These are phyloP conservation scores for Caradrina clavipalpis DNA, from an alignment of 2,888 invertebrate genomes.

Conservation along the genomic window DNA sequence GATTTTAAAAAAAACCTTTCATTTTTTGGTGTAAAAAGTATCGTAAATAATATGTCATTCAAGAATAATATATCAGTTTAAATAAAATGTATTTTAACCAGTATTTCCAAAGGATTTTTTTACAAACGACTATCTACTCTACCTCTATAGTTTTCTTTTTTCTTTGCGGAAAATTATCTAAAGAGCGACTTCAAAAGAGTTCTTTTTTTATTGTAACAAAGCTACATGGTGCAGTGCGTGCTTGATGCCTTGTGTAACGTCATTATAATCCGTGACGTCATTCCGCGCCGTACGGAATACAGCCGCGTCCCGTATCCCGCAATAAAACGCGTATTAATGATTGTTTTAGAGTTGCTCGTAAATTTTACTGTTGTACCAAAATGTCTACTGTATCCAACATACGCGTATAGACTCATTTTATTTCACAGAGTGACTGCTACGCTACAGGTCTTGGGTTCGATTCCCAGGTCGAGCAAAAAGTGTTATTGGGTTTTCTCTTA, in stretches of 20 bases:
- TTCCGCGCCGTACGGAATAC: slow-evolving; percentile 58
- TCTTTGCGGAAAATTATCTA: no score
- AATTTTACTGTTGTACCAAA: slow-evolving; percentile 68
- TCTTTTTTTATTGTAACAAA: not conserved
- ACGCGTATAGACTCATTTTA: slow-evolving; percentile 29
- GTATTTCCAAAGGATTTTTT: not conserved
- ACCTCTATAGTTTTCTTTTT: no score
- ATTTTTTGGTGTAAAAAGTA: not conserved
- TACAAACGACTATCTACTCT: no score
- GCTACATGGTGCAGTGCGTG: not conserved
- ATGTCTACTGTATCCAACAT: slow-evolving; percentile 54
- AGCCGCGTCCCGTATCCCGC: slow-evolving; percentile 56
- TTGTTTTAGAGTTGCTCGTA: slow-evolving; percentile 74
- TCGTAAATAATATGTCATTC: not conserved
- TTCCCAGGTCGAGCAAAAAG: no score
- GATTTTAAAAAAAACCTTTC: not conserved
- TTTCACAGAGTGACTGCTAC: no score
- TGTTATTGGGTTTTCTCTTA: no score
- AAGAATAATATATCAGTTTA: not conserved
- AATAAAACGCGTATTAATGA: slow-evolving; percentile 75
- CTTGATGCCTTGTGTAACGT: slow-evolving; percentile 12
- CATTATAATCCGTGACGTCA: slow-evolving; percentile 36
- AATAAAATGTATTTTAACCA: not conserved
- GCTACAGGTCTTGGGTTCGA: no score
- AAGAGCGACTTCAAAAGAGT: no score